A percentile compares a stretch with the other conserved stretches of the same genome.
Evolutionary conservation across 2,888 invertebrate genomes (phyloP).

Genomic region (Rotaria socialis): DNA sequence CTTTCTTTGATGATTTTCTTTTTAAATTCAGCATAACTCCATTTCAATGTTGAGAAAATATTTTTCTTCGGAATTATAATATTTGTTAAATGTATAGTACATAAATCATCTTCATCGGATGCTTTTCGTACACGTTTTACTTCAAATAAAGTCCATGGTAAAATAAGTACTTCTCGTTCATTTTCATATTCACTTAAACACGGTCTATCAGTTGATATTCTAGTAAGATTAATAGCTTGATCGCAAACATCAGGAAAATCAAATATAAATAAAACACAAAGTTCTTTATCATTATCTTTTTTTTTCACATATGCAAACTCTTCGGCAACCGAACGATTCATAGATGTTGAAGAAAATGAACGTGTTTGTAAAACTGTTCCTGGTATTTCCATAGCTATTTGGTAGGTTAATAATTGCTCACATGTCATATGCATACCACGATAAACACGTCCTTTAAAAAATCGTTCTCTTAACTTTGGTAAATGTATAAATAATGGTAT

Average conservation of each 20-base stretch:
- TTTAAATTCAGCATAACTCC: background rate
- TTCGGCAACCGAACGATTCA: background rate
- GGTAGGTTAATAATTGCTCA: background rate
- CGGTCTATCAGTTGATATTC: background rate
- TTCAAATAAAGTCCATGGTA: slow-evolving; percentile 29
- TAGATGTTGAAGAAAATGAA: slow-evolving; percentile 25
- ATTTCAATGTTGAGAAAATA: slow-evolving; percentile 8
- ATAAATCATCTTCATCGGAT: background rate
- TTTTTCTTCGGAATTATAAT: background rate
- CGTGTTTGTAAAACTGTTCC: slow-evolving; percentile 6
- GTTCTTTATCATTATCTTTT: background rate
- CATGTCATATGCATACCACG: background rate
- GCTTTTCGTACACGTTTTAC: background rate
- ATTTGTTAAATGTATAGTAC: background rate
- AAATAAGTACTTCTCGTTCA: slow-evolving; percentile 25
- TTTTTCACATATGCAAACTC: background rate
- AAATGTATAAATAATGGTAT: background rate
- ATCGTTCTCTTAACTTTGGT: slow-evolving; percentile 8
- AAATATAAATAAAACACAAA: background rate
- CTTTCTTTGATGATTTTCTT: background rate
- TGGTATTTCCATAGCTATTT: background rate
- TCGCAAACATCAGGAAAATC: background rate
- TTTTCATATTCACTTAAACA: slow-evolving; percentile 32
- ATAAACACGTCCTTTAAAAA: slow-evolving; percentile 2
- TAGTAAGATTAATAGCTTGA: background rate